Evolutionary conservation across 2,113 vertebrate species (phyloP), one percentile per base, ranked within the genome.

Genomic region (Prionailurus viverrinus): DNA sequence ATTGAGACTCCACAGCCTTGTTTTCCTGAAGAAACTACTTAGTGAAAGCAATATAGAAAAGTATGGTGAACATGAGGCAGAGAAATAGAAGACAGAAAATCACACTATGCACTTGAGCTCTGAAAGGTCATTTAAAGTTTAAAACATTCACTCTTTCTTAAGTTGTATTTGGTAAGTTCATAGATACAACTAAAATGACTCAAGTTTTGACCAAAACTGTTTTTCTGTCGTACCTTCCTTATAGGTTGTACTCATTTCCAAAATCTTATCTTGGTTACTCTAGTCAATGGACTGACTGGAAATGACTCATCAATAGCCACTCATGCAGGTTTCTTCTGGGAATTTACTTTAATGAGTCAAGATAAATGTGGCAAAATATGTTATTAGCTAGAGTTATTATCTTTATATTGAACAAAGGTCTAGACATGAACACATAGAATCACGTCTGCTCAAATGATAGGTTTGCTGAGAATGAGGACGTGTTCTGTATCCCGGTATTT

Each of bases 291-390:
- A 91, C 12, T 80, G 48, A 66, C 74, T 81, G 41, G 69, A 96
- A 97, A 80, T 93, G 92, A 95, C 3, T 96, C 89, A 97, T 36
- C 66, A 91, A 74, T 41, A 94, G 21, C 48, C 31, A 83, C 53
- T 92, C 16, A 96, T 48, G 63, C 53, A 84, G 33, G 71, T 96
- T 92, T 80, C 19, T 92, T 95, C 84, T 89, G 71, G 71, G 63
- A 96, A 93, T 91, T 79, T 55, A 63, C 12, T 88, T 91, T 83
- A 84, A 53, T 87, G 94, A 73, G 33, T 7, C 29, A 95, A 96
- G 51, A 95, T 95, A 96, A 61, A 39, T 3, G 4, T 86, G 36
- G 25, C 39, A n/a, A 91, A 97, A 86, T 36, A 83, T 0, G 74
- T 63, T 69, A 29, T 91, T 27, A 87, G 39, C 10, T 78, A 53